Conservation (phyloP, 2,113 vertebrate genomes). For the Verasper variegatus region DNA sequence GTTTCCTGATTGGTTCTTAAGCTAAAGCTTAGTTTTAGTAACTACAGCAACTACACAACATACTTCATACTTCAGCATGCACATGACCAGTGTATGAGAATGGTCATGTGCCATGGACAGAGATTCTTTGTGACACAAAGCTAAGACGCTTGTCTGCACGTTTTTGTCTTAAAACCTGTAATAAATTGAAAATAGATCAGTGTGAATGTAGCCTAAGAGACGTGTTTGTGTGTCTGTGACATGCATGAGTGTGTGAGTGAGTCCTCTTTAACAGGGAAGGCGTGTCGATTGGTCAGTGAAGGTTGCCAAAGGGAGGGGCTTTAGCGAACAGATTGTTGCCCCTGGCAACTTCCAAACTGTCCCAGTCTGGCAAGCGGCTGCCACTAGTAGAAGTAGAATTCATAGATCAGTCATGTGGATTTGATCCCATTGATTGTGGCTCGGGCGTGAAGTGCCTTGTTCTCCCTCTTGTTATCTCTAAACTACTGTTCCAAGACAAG, state of each 20-base stretch:
- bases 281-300: constrained; percentile 39
- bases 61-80: neutral
- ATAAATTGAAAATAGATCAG: neutral
- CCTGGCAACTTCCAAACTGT: constrained; percentile 69
- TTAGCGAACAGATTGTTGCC: constrained; percentile 77
- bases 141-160: neutral
- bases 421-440: constrained; percentile 41
- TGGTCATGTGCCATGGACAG: neutral
- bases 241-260: constrained; percentile 28
- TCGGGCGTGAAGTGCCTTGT: constrained; percentile 46
- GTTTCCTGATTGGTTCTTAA: neutral
- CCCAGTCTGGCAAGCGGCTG: constrained; percentile 51
- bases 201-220: neutral
- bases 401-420: constrained; percentile 61
- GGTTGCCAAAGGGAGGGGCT: constrained; percentile 60
- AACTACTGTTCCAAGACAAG: constrained; percentile 37
- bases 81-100: neutral
- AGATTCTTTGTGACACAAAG: neutral
- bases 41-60: neutral
- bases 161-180: neutral
- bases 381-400: constrained; percentile 67
- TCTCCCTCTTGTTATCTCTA: constrained; percentile 13
- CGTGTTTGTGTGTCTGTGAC: constrained; percentile 19
- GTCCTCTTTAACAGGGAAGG: constrained; percentile 35
- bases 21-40: neutral